Evolutionary conservation across 1,140 invertebrate genomes (phyloP).

Genomic region (Drosophila auraria): DNA sequence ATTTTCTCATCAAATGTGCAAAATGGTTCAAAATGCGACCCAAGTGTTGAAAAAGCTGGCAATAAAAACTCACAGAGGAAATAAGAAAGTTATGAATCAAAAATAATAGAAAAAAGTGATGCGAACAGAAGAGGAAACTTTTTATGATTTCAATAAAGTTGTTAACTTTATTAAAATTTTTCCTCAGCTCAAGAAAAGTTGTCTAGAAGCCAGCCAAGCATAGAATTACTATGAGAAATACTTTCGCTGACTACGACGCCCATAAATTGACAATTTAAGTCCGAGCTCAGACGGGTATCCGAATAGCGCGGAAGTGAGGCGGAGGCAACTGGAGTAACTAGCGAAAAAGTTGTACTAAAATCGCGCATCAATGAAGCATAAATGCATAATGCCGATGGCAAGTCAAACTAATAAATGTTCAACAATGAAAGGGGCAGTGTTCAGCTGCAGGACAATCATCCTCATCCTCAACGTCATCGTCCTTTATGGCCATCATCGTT

Average conservation of each 20-base stretch:
- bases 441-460: constrained; percentile 29
- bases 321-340: constrained; percentile 32
- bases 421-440: constrained; percentile 51
- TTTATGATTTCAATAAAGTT: constrained; percentile 82
- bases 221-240: constrained; percentile 81
- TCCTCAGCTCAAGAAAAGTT: constrained; percentile 76
- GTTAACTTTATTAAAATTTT: constrained; percentile 83
- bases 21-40: constrained; percentile 48
- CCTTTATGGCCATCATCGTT: constrained; percentile 73
- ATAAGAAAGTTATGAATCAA: constrained; percentile 65
- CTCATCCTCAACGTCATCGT: constrained; percentile 15
- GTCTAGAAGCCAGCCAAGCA: constrained; percentile 76
- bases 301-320: constrained; percentile 26
- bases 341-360: constrained; percentile 53
- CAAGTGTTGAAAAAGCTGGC: constrained; percentile 45
- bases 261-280: constrained; percentile 83
- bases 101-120: constrained; percentile 24
- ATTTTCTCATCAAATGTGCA: constrained; percentile 80
- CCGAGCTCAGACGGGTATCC: constrained; percentile 39
- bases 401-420: constrained; percentile 79
- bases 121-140: constrained; percentile 35
- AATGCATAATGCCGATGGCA: constrained; percentile 75
- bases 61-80: constrained; percentile 66
- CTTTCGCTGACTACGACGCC: constrained; percentile 71
- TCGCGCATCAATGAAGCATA: constrained; percentile 79